Percentiles rank a stretch among this genome's conserved stretches.
Conservation (phyloP, 2,113 vertebrate species). For the Melanostigma gelatinosum region DNA sequence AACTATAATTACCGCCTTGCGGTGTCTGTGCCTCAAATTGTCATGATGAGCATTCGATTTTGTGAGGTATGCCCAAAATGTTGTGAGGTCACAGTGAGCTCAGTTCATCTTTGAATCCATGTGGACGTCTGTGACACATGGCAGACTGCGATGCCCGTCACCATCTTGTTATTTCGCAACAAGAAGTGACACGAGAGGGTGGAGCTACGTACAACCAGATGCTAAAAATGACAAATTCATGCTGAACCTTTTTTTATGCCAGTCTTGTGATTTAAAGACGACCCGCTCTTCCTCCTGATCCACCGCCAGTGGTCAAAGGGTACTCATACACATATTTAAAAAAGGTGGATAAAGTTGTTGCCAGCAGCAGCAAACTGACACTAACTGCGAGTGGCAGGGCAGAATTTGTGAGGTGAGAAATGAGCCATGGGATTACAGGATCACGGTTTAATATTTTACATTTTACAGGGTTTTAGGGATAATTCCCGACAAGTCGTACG, state of each 20-base stretch:
- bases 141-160: no score
- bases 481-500: neutral
- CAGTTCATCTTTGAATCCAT: no score
- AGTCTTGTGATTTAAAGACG: neutral
- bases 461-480: neutral
- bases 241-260: neutral
- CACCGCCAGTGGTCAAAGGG: neutral
- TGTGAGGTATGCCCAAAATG: no score
- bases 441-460: neutral
- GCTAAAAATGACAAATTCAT: no score
- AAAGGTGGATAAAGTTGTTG: neutral
- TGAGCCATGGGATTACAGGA: neutral
- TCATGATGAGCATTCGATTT: no score
- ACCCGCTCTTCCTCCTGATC: neutral
- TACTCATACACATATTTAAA: neutral
- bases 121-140: no score
- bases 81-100: no score
- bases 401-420: slow-evolving; percentile 3
- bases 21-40: neutral
- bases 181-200: no score
- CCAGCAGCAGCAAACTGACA: neutral
- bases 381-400: neutral
- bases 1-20: neutral
- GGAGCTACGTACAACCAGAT: no score
- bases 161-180: no score